Evolutionary conservation across 53 echinoderm and acorn worm genomes (phyloP).

Genomic region (Paracentrotus lividus): DNA sequence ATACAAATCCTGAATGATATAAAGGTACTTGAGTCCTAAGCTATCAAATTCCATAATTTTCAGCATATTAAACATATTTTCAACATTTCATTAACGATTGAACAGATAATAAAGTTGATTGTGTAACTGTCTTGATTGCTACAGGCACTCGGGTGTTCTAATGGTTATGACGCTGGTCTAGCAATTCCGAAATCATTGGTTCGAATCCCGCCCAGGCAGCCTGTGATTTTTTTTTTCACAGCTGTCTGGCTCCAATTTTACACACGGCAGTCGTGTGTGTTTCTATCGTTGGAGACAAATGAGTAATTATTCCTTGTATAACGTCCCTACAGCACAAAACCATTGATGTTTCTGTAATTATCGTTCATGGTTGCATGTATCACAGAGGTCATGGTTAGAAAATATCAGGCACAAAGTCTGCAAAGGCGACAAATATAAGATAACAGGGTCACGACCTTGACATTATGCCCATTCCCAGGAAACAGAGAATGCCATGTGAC

Average conservation of each 20-base stretch:
- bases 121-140: neutral
- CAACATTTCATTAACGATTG: neutral
- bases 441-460: neutral
- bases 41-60: neutral
- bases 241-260: too few relatives aligned
- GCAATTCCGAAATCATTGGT: too few relatives aligned
- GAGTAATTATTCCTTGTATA: too few relatives aligned
- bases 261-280: too few relatives aligned
- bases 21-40: neutral
- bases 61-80: neutral
- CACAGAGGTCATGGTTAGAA: neutral
- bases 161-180: too few relatives aligned
- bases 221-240: too few relatives aligned
- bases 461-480: neutral
- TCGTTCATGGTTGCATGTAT: neutral
- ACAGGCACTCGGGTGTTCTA: too few relatives aligned
- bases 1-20: neutral
- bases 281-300: too few relatives aligned
- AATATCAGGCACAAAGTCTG: constrained; percentile 17
- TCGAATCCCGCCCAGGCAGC: too few relatives aligned
- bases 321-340: too few relatives aligned
- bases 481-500: constrained; percentile 1
- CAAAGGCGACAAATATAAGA: neutral
- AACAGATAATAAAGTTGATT: neutral
- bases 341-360: too few relatives aligned